Percentiles rank a stretch among this genome's conserved stretches.
These are phyloP conservation scores for Erinaceus europaeus DNA, from an alignment of 2,113 vertebrate species.

Conservation along the genomic window DNA sequence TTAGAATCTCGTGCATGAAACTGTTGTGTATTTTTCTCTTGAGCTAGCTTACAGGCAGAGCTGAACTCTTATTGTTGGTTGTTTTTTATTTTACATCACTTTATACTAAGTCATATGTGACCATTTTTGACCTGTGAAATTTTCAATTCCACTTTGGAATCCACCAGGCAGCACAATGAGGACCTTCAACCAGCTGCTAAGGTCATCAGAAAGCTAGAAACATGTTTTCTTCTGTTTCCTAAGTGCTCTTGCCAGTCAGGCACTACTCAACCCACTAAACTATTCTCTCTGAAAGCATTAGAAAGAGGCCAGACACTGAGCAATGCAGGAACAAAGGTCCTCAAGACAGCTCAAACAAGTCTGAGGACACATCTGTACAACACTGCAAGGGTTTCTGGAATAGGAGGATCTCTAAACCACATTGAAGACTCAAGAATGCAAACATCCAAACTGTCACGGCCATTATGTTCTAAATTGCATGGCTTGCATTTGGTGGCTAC, in stretches of 20 bases:
- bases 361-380: not conserved
- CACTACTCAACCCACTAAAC: too few relatives aligned
- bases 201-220: not conserved
- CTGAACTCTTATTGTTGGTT: too few relatives aligned
- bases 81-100: not conserved
- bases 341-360: not conserved
- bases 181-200: not conserved
- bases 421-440: not conserved
- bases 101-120: not conserved
- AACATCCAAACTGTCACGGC: not conserved
- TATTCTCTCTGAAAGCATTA: not conserved
- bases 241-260: too few relatives aligned
- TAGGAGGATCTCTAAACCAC: not conserved
- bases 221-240: too few relatives aligned
- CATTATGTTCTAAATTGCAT: not conserved
- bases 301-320: not conserved
- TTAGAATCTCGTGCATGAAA: too few relatives aligned
- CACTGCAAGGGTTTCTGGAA: not conserved
- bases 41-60: too few relatives aligned
- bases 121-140: not conserved
- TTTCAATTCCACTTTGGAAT: not conserved
- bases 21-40: too few relatives aligned
- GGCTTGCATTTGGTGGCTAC: not conserved
- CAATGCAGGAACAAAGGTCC: not conserved
- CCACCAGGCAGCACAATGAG: not conserved